Conservation (phyloP, 2,888 invertebrate species). For the Drosophila putrida region DNA sequence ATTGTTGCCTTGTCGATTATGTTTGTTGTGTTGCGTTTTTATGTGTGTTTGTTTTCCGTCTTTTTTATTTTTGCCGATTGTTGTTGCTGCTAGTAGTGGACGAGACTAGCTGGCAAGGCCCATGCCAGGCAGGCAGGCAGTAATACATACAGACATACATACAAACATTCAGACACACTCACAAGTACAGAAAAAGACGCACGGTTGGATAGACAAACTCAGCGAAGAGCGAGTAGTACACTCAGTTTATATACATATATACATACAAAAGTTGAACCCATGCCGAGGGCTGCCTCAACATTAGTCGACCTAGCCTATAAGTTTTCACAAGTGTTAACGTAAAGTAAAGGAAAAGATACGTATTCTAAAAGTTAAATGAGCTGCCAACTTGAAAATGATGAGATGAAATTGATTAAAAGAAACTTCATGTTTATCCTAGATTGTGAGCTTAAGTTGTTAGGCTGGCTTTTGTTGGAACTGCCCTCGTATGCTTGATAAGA, state of each 20-base stretch:
- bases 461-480: no score
- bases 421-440: no score
- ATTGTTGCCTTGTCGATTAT: slow-evolving; percentile 62
- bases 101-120: slow-evolving; percentile 12
- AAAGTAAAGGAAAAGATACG: no score
- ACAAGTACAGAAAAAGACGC: slow-evolving; percentile 35
- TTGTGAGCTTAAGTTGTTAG: no score
- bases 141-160: slow-evolving; percentile 20
- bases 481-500: not conserved
- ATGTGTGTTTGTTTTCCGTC: slow-evolving; percentile 29
- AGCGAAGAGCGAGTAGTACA: slow-evolving; percentile 47
- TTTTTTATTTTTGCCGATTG: slow-evolving; percentile 28
- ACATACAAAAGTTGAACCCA: slow-evolving; percentile 52
- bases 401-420: no score
- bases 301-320: no score
- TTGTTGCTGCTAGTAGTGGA: slow-evolving; percentile 44
- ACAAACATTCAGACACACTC: slow-evolving; percentile 21
- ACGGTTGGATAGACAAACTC: slow-evolving; percentile 78
- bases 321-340: no score
- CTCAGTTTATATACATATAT: slow-evolving; percentile 43
- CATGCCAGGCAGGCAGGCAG: slow-evolving; percentile 23
- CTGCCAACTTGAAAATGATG: no score
- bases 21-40: slow-evolving; percentile 47
- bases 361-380: no score
- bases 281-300: slow-evolving; percentile 10